These are phyloP conservation scores for Micrastur ruficollis DNA, from an alignment of 2,797 vertebrate species.

Conservation along the genomic window DNA sequence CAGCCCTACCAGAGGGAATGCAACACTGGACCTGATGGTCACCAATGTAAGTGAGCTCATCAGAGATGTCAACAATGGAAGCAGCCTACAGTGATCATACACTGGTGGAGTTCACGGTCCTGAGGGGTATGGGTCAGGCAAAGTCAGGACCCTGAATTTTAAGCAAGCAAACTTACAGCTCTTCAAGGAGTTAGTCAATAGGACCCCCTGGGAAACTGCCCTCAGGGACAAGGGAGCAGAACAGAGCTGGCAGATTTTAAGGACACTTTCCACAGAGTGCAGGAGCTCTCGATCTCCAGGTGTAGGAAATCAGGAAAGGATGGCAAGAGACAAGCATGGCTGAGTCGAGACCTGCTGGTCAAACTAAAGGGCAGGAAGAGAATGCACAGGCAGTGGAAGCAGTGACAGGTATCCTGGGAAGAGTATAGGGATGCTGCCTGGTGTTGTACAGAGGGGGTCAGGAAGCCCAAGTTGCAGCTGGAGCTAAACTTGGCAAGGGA, in stretches of 20 bases:
- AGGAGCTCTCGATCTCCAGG: too few relatives aligned
- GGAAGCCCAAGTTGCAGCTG: neutral
- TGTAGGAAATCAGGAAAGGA: too few relatives aligned
- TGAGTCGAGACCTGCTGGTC: too few relatives aligned
- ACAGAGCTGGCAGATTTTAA: too few relatives aligned
- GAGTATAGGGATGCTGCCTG: fast-evolving
- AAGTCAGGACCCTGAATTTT: neutral
- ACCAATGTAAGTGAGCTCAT: neutral
- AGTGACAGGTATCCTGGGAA: neutral
- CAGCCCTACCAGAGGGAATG: neutral
- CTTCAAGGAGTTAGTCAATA: too few relatives aligned
- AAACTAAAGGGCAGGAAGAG: too few relatives aligned
- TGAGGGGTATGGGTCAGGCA: neutral
- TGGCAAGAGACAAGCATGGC: too few relatives aligned
- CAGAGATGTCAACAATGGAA: neutral
- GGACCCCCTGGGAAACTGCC: too few relatives aligned
- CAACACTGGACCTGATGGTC: neutral
- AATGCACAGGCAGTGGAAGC: too few relatives aligned
- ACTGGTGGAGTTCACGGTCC: neutral
- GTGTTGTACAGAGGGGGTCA: neutral
- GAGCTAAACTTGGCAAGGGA: neutral
- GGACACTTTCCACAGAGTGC: too few relatives aligned
- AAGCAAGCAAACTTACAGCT: neutral
- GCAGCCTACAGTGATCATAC: neutral
- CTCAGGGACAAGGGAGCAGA: too few relatives aligned